Evolutionary conservation across 2,113 vertebrate species (phyloP), one percentile per base, ranked within the genome.

Genomic region (Aldabrachelys gigantea): DNA sequence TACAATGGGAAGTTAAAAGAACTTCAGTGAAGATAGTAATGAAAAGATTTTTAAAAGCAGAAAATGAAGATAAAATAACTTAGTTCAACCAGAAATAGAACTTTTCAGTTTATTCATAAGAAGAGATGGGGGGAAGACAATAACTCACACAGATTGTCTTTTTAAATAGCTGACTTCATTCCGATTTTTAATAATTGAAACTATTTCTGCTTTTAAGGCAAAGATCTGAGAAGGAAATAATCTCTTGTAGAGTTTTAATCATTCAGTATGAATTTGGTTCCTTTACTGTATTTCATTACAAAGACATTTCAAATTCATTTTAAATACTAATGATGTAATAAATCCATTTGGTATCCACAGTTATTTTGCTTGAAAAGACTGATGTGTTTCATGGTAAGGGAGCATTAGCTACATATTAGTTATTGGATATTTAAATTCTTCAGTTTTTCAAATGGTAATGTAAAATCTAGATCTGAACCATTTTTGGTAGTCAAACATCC

Each of bases 301-400:
- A 80, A 35, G 44, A 25, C 85, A 87, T 95, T 94, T 95, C 88
- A 97, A 96, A 96, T 95, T 95, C 89, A 72, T 90, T 96, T 90
- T 52, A 79, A 49, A 49, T 96, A 95, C 91, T 96, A 95, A 96
- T 94, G 82, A 90, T 91, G 86, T 97, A 96, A 94, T 29, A 96
- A 95, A 92, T 94, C 52, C 76, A 94, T 96, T 97, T 96, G n/a
- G 80, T 91, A 81, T 72, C 78, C 24, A 2, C 52, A 82, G 57
- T 88, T 50, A 92, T 96, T 96, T 96, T 90, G 91, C 49, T 83
- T 57, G 87, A 49, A 53, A 93, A 81, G 85, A 31, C 90, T 86
- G 81, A 83, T 75, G 49, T 75, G 65, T 94, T 97, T 89, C 94
- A 86, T 47, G 8, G 11, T 95, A 96, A 95, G 89, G 17, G 65